Base-by-base conservation (phyloP, 2,113 vertebrate species). In the Pipra filicauda region DNA sequence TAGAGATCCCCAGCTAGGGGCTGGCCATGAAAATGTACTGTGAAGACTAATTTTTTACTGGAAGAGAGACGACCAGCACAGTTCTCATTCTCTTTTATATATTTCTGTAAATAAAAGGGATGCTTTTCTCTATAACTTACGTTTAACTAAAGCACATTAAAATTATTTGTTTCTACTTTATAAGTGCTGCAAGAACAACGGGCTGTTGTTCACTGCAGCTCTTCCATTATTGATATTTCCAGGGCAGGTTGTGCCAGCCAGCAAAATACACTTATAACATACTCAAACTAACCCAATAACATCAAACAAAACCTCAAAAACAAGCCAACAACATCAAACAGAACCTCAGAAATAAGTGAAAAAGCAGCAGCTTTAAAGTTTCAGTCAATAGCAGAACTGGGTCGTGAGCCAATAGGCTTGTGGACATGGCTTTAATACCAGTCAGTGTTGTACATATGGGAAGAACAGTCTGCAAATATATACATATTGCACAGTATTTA, bases 191-290 rank as follows among this genome's bases (percentile, higher is more conserved):
- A 67, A 59, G 70, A 64, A 48, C n/a, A 61, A 44, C 1, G 7
- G 73, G 22, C 28, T 90, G 44, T 6, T 83, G 93, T 88, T 83
- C 2, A 0, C 51, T 41, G 39, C 43, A 94, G 49, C 67, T 77
- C 3, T 80, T 80, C 18, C 8, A 20, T 83, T 79, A 77, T 55
- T 94, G 96, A 93, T 96, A 93, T 94, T 94, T 96, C 90, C 74
- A 41, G 94, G 93, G 59, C 91, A 91, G 77, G 22, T 35, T 96
- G 23, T 93, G 62, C 39, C 71, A 94, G 55, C 51, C 71, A 85
- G 72, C n/a, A 95, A 83, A 83, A 94, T 59, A 58, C 85, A 71
- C 81, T 88, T 51, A 28, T 11, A 85, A 20, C 35, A 22, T 9
- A 19, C 59, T 85, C 57, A 67, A 91, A 64, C 28, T 46, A 93